Evolutionary conservation across 2,888 invertebrate species (phyloP).

Genomic region (Drosophila lutescens): DNA sequence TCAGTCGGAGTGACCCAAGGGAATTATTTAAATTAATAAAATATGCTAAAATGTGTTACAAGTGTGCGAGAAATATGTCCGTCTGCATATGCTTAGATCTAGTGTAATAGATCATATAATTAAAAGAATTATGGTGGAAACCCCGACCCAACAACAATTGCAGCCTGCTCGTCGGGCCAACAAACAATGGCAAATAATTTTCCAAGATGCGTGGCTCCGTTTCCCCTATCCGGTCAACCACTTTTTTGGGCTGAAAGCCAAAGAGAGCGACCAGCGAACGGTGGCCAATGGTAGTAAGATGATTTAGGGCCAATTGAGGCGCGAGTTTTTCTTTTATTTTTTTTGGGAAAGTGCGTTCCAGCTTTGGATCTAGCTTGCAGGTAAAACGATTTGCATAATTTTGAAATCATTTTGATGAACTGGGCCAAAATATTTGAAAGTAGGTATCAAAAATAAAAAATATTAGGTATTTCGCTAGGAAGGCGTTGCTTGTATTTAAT

Average conservation of each 20-base stretch:
- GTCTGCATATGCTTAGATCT: slow-evolving; percentile 33
- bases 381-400: slow-evolving; percentile 71
- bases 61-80: slow-evolving; percentile 69
- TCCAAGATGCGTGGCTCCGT: slow-evolving; percentile 55
- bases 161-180: slow-evolving; percentile 3
- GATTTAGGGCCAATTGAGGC: slow-evolving; percentile 69
- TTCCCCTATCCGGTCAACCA: slow-evolving; percentile 59
- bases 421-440: slow-evolving; percentile 49
- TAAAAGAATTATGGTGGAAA: slow-evolving; percentile 80
- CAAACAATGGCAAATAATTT: slow-evolving; percentile 78
- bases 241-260: slow-evolving; percentile 11
- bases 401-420: slow-evolving; percentile 64
- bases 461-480: slow-evolving; percentile 16
- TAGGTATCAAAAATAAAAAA: slow-evolving; percentile 18
- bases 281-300: slow-evolving; percentile 43
- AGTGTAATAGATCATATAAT: slow-evolving; percentile 82
- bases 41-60: slow-evolving; percentile 82
- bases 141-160: slow-evolving; percentile 46
- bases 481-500: slow-evolving; percentile 20
- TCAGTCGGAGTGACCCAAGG: slow-evolving; percentile 57
- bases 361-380: slow-evolving; percentile 37
- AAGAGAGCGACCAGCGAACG: slow-evolving; percentile 16
- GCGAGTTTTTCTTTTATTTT: slow-evolving; percentile 36
- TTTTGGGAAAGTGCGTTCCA: slow-evolving; percentile 65
- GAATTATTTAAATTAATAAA: slow-evolving; percentile 82